Conservation (phyloP, 2,797 vertebrate genomes). For the Gila robusta region DNA sequence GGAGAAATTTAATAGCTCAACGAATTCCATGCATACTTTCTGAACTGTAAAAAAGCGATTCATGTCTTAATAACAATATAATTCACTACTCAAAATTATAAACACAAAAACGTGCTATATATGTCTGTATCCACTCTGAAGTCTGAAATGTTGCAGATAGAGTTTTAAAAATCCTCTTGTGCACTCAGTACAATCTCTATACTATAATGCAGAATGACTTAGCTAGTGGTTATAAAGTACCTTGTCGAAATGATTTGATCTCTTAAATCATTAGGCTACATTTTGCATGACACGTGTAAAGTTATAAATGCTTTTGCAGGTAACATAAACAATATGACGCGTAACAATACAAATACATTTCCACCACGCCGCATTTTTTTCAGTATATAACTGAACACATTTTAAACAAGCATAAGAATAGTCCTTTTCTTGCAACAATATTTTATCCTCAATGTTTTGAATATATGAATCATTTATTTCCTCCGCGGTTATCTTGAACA, state of each 20-base stretch:
- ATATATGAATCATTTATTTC: slow-evolving; percentile 16
- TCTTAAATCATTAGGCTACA: slow-evolving; percentile 35
- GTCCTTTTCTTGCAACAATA: slow-evolving; percentile 5
- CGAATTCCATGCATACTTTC: slow-evolving; percentile 57
- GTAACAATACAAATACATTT: slow-evolving; percentile 57
- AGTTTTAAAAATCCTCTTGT: slow-evolving; percentile 22
- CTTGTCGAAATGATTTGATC: slow-evolving; percentile 33
- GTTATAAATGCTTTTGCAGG: slow-evolving; percentile 37
- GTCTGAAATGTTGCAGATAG: slow-evolving; percentile 35
- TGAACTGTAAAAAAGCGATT: slow-evolving; percentile 42
- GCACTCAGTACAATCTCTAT: slow-evolving; percentile 9
- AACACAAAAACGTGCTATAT: slow-evolving; percentile 46
- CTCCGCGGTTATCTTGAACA: background rate
- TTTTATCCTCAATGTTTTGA: slow-evolving; percentile 11
- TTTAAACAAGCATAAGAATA: slow-evolving; percentile 53
- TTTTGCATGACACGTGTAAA: slow-evolving; percentile 22
- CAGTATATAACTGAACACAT: slow-evolving; percentile 42
- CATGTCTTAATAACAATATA: slow-evolving; percentile 33
- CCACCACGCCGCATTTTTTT: slow-evolving; percentile 44
- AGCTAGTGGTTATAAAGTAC: slow-evolving; percentile 40
- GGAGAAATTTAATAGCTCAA: slow-evolving; percentile 47
- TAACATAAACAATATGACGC: slow-evolving; percentile 48
- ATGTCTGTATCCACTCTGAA: slow-evolving; percentile 9
- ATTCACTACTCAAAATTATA: slow-evolving; percentile 39
- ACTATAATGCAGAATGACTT: slow-evolving; percentile 12